Conservation (phyloP, 2,797 vertebrate species). For the Eulemur albifrons region DNA sequence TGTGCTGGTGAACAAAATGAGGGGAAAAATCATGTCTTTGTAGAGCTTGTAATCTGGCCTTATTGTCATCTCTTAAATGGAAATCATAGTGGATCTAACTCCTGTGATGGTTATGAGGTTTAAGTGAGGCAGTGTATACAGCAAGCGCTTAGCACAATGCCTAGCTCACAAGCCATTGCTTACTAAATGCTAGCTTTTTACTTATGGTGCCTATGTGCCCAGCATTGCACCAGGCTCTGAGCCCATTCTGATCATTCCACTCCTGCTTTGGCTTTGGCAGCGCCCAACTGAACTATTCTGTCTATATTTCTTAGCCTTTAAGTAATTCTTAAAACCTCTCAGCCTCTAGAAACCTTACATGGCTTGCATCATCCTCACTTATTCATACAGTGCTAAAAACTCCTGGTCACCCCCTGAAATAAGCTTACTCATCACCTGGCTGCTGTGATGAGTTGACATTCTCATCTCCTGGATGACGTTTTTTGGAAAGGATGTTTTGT, state of each 20-base stretch:
- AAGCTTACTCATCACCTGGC: neutral
- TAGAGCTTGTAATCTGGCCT: neutral
- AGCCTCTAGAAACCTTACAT: neutral
- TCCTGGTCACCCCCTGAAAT: neutral
- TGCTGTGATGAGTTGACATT: neutral
- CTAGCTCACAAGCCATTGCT: neutral
- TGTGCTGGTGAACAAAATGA: neutral
- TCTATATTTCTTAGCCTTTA: neutral
- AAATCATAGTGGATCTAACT: neutral
- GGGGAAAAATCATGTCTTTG: neutral
- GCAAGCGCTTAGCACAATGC: neutral
- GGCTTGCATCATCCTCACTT: neutral
- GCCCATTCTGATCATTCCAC: neutral
- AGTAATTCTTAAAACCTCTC: neutral
- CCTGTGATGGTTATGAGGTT: neutral
- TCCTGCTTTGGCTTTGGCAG: neutral
- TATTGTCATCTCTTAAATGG: neutral
- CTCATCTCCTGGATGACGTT: neutral
- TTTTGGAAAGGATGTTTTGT: constrained; percentile 7
- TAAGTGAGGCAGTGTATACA: neutral
- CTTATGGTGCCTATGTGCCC: neutral
- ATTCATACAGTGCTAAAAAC: neutral
- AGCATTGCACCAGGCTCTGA: neutral
- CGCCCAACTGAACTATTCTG: neutral
- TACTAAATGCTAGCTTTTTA: neutral